Evolutionary conservation across 2,113 vertebrate genomes (phyloP), one percentile per base, ranked within the genome.

Genomic region (Progne subis): DNA sequence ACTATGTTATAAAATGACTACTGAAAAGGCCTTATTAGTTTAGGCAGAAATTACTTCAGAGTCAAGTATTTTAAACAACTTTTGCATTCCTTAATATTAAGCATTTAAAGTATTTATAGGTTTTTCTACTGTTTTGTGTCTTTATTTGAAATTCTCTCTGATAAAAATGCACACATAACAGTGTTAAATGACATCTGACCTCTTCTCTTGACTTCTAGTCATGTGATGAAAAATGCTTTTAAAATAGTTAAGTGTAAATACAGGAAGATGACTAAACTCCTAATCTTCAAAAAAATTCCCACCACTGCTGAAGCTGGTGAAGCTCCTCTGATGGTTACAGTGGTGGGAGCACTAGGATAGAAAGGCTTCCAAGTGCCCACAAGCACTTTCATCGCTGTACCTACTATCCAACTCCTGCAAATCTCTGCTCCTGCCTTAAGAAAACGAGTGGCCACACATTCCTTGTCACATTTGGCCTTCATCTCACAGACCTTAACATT

Each of bases 211-310:
- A 94, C 88, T 86, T 72, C 63, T 59, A 81, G 76, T 59, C 81
- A 76, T 24, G 68, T 95, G 83, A 87, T 91, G 82, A 95, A 94
- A 94, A 93, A 93, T 86, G 78, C 83, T 95, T 86, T 93, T 94
- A 86, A 88, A 97, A 90, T 88, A 92, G 69, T 93, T 93, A 82
- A 95, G 81, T 93, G 71, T 93, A 93, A 88, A 90, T 96, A 95
- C 90, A 96, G 95, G 91, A 97, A 95, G 92, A 88, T 91, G 95
- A 97, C 91, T 97, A 95, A 96, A 96, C 67, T 89, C 63, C 41
- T 85, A 85, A 82, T 95, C 92, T 95, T 91, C 76, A 84, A 86
- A 92, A 95, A 91, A 88, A 55, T 83, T 92, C 82, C 60, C 88
- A 92, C 34, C 2, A 0, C 43, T 94, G 78, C 64, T 80, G 78